Evolutionary conservation across 2,113 vertebrate species (phyloP).

Genomic region (Proteles cristata): DNA sequence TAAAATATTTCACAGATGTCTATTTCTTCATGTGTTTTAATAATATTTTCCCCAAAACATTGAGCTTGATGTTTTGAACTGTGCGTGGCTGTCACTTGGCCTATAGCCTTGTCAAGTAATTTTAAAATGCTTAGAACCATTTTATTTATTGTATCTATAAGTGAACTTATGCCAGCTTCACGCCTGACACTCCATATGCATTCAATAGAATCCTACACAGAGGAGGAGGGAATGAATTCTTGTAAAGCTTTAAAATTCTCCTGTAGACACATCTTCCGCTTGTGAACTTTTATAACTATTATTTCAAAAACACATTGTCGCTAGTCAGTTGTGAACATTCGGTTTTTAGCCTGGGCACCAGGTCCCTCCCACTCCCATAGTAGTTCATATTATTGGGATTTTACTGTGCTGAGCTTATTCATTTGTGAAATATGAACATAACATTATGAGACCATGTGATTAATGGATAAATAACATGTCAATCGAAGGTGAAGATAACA

Average conservation of each 20-base stretch:
- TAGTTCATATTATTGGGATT: not conserved
- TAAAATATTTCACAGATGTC: conserved; percentile 48
- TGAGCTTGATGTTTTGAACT: conserved; percentile 22
- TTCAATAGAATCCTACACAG: not conserved
- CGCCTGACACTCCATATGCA: not conserved
- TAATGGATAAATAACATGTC: not conserved
- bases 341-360: not conserved
- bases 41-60: not conserved
- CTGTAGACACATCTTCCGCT: not conserved
- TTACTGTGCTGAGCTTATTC: not conserved
- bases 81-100: not conserved
- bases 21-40: conserved; percentile 50
- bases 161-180: not conserved
- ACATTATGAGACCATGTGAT: not conserved
- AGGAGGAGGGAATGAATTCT: not conserved
- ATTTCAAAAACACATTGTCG: not conserved
- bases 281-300: not conserved
- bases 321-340: not conserved
- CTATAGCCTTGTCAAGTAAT: not conserved
- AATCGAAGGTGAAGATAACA: not conserved
- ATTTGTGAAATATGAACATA: not conserved
- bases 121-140: not conserved
- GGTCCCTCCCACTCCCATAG: not conserved
- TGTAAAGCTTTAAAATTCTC: not conserved
- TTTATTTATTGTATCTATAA: conserved; percentile 18